Evolutionary conservation across 1,140 invertebrate species (phyloP), one percentile per base, ranked within the genome.

Genomic region (Pantala flavescens): DNA sequence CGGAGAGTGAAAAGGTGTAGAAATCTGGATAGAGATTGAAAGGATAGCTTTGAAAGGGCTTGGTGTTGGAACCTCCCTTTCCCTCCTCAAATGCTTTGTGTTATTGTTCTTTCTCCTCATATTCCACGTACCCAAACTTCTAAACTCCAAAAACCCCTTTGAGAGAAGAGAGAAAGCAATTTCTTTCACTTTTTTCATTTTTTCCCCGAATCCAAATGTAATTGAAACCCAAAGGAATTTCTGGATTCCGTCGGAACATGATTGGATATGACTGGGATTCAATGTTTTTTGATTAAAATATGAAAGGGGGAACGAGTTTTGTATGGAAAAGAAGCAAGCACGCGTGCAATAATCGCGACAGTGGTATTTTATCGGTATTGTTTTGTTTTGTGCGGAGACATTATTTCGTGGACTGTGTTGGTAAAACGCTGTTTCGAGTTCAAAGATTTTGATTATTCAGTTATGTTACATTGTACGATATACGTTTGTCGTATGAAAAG

Each of bases 191-290:
- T 63, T 63, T 63, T 63, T 14, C 49, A 63, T 19, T 63, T 63
- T 63, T 63, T 63, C 5, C 3, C 28, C 28, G 49, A 63, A 63
- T 63, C 49, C 49, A 21, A 63, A 63, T 63, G 49, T 63, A 63
- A 63, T 63, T 63, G 49, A 63, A 63, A 63, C 49, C 49, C 49
- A 63, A 63, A 63, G 49, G 49, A 63, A 63, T 63, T 63, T 63
- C 49, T 19, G 49, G n/a, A 63, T 63, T 63, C 49, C 14, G n/a
- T 7, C 16, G 14, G 49, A 63, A 63, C 49, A 63, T 63, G 49
- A 63, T 63, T 63, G 49, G 49, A 63, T 63, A 63, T 63, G 49
- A 63, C 49, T 63, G 16, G 16, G n/a, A 63, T 63, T 19, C 49
- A 63, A 63, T 63, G 16, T 19, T 63, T 63, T 63, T 63, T 63